A percentile compares a stretch with the other conserved stretches of the same genome.
phyloP scores from a whole-genome alignment of 2,113 vertebrate genomes.

The Tricholaema leucomelas region DNA sequence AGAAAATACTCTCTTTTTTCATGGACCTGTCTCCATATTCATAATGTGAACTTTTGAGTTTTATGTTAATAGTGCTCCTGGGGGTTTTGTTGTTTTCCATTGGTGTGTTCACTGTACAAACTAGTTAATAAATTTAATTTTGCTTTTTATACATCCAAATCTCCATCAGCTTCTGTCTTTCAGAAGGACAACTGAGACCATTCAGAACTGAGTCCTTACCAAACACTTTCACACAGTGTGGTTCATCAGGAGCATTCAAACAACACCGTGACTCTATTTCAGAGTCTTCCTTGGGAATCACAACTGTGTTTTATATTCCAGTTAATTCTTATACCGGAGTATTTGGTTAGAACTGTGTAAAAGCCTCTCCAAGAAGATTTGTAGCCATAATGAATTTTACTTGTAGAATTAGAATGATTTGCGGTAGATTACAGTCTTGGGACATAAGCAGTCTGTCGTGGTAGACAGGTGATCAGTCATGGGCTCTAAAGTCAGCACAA shows the following conservation, averaged over 20 bases:
- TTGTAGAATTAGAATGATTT: not conserved
- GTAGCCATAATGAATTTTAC: not conserved
- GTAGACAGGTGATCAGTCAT: not conserved
- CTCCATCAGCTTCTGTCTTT: not conserved
- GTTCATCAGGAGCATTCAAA: not conserved
- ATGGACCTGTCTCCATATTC: too few species aligned
- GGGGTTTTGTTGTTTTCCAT: not conserved
- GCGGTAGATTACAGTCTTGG: not conserved
- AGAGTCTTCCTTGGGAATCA: not conserved
- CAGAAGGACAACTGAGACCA: not conserved
- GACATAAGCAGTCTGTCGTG: accelerated
- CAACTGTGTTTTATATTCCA: not conserved
- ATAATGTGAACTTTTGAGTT: too few species aligned
- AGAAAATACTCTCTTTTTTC: not conserved
- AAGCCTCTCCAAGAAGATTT: not conserved
- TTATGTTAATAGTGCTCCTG: too few species aligned
- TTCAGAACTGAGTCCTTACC: not conserved
- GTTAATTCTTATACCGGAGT: not conserved
- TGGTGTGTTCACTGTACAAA: not conserved
- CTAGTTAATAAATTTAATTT: not conserved
- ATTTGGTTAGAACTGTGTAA: not conserved
- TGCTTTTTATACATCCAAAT: not conserved
- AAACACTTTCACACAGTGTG: not conserved
- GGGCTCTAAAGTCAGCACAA: not conserved
- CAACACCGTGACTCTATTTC: not conserved